Evolutionary conservation across 2,888 invertebrate species (phyloP), one percentile per base, ranked within the genome.

Genomic region (Drosophila subsilvestris): DNA sequence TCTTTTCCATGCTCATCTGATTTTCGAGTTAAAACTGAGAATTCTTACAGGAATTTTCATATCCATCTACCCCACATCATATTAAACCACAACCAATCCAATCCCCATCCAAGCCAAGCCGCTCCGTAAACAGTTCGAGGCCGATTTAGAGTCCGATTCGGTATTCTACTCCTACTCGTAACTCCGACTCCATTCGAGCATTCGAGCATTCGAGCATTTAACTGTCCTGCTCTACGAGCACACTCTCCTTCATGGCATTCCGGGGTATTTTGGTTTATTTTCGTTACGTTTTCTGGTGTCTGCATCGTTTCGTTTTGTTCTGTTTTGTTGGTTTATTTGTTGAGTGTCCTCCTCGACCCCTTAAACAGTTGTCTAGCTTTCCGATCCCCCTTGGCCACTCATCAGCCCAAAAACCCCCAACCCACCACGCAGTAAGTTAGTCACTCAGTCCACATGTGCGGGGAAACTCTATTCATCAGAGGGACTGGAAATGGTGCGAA

Each of bases 21-120:
- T 88, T 84, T 84, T 79, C 84, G 76, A 86, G 84, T 76, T 80
- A 76, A 88, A 84, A 70, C 51, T 65, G 32, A 32, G 63, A 65
- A 86, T 86, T 79, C 79, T 75, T 74, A 56, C 63, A 65, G 66
- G 62, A 42, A 69, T 69, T 63, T 55, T 44, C 32, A 47, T 56
- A 72, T 62, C 54, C 43, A 22, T 42, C 43, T 12, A 25, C 63
- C 12, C 12, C 29, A 12, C 9, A 14, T 9, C 18, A 43, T 14
- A 1, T 10, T 22, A 12, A 18, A 10, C 7, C 20, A 32, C 37
- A 20, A 10, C 2, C 7, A n/a, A 42, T 17, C 1, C 7, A n/a
- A 14, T 7, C 27, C 20, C 20, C 50, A 12, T 17, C 49, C 20
- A 44, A 20, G 20, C 32, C 47, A 18, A 18, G 29, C 49, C 50